phyloP scores from a whole-genome alignment of 1,140 invertebrate species.

The Ceratina japonica region DNA sequence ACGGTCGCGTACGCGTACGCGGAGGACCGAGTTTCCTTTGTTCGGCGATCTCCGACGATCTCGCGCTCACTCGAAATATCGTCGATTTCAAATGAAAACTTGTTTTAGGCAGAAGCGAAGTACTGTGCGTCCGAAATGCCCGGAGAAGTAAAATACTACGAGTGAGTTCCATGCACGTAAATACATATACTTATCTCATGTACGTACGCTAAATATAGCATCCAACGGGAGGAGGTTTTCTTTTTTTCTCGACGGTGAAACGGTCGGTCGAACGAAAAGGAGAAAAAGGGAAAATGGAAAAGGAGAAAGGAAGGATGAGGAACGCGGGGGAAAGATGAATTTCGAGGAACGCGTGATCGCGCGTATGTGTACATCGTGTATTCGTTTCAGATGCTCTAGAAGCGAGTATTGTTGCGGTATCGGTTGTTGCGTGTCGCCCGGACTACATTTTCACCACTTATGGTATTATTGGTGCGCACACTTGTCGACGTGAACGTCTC shows the following conservation, averaged over 20 bases:
- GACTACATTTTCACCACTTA: slow-evolving; percentile 79
- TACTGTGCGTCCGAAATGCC: slow-evolving; percentile 77
- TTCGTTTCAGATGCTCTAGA: slow-evolving; percentile 76
- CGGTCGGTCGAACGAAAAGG: no score
- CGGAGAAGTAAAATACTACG: slow-evolving; percentile 76
- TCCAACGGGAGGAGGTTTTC: neutral
- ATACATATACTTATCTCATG: slow-evolving; percentile 26
- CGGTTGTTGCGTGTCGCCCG: slow-evolving; percentile 79
- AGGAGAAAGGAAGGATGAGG: no score
- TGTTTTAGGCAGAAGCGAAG: slow-evolving; percentile 78
- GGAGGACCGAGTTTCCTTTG: no score
- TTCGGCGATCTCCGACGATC: neutral
- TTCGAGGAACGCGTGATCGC: neutral
- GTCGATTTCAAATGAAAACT: neutral
- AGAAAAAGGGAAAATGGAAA: neutral
- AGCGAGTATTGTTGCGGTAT: slow-evolving; percentile 80
- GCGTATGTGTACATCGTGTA: neutral
- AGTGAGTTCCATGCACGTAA: slow-evolving; percentile 67
- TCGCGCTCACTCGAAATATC: neutral
- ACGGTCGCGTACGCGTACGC: no score
- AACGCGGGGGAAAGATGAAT: neutral
- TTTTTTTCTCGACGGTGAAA: neutral
- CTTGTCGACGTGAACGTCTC: neutral
- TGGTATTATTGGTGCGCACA: slow-evolving; percentile 78
- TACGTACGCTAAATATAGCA: neutral